These are phyloP conservation scores for Zeugodacus cucurbitae DNA, from an alignment of 1,140 invertebrate genomes.

Conservation along the genomic window DNA sequence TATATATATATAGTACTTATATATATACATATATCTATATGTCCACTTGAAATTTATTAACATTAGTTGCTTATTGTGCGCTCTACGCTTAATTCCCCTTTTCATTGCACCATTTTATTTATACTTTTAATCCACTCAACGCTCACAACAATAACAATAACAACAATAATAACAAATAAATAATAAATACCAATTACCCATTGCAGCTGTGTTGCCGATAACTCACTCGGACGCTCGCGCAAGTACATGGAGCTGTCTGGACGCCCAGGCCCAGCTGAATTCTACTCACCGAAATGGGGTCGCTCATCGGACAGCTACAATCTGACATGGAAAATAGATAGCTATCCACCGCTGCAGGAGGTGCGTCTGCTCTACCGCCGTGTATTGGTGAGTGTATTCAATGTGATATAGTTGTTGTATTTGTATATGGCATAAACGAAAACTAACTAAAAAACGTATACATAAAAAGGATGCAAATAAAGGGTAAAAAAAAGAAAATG, in stretches of 20 bases:
- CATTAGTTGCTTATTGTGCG: no score
- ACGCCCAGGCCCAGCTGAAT: slow-evolving; percentile 73
- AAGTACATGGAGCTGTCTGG: slow-evolving; percentile 76
- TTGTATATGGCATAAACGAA: slow-evolving; percentile 7
- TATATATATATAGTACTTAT: background rate
- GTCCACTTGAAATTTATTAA: no score
- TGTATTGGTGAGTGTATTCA: slow-evolving; percentile 69
- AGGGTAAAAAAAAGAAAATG: background rate
- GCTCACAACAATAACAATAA: slow-evolving; percentile 1
- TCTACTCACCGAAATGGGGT: slow-evolving; percentile 73
- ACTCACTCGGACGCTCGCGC: slow-evolving; percentile 75
- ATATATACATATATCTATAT: background rate
- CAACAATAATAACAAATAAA: slow-evolving; percentile 40
- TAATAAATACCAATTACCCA: slow-evolving; percentile 42
- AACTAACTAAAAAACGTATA: background rate
- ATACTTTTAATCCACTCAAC: background rate
- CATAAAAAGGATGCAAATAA: background rate
- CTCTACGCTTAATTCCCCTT: background rate
- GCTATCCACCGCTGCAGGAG: slow-evolving; percentile 74
- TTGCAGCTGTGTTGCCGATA: slow-evolving; percentile 75
- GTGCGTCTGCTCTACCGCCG: slow-evolving; percentile 73
- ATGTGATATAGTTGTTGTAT: background rate
- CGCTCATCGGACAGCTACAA: slow-evolving; percentile 70
- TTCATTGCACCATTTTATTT: no score
- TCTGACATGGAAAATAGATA: slow-evolving; percentile 73